A percentile compares a stretch with the other conserved stretches of the same genome.
These are phyloP conservation scores for Nicator chloris DNA, from an alignment of 2,113 vertebrate genomes.

Conservation along the genomic window DNA sequence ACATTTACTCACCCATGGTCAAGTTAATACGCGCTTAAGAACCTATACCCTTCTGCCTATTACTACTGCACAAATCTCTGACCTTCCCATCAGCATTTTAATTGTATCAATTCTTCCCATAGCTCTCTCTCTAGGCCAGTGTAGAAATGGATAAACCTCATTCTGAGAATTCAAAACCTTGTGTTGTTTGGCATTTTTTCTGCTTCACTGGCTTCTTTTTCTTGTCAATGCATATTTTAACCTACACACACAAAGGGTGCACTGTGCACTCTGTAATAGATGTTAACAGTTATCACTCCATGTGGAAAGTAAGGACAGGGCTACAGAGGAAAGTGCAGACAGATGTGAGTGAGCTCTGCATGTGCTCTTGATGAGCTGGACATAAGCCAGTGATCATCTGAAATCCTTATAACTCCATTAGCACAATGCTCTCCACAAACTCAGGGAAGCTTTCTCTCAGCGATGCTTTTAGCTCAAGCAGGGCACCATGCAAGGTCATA, in stretches of 20 bases:
- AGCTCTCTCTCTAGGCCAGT: not conserved
- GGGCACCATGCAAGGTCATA: not conserved
- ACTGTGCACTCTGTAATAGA: not conserved
- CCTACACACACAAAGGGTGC: not conserved
- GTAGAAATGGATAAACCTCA: not conserved
- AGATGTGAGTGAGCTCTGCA: not conserved
- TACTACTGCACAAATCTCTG: not conserved
- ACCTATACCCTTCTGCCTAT: not conserved
- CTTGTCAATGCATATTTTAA: not conserved
- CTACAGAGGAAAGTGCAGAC: not conserved
- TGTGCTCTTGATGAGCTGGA: not conserved
- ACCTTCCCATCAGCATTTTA: not conserved
- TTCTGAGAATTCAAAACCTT: not conserved
- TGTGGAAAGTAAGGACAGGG: not conserved
- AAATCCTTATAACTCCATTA: not conserved
- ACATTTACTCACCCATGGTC: not conserved
- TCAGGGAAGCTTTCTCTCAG: not conserved
- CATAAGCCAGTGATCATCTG: not conserved
- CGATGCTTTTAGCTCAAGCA: not conserved
- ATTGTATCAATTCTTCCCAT: not conserved
- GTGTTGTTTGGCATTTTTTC: slow-evolving; percentile 16
- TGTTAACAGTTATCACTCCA: not conserved
- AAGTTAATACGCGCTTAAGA: not conserved
- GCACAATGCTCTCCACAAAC: not conserved
- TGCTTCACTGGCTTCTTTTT: slow-evolving; percentile 7